These are phyloP conservation scores for Cardiocondyla obscurior DNA, from an alignment of 1,140 invertebrate genomes.

Conservation along the genomic window DNA sequence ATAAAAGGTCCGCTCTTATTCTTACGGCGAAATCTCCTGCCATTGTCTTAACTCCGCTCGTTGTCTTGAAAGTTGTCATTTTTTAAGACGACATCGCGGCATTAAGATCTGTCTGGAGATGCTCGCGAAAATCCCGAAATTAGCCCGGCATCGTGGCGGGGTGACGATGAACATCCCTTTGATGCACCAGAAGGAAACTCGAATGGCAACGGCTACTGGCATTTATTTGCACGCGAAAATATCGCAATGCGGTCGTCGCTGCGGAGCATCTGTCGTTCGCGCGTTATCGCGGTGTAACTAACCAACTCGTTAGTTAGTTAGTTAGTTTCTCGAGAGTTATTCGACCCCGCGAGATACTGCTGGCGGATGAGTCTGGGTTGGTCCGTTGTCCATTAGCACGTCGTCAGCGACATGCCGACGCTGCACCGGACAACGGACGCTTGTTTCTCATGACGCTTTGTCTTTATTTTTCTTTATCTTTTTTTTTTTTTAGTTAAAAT, in stretches of 20 bases:
- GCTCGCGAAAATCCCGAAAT: slow-evolving; percentile 4
- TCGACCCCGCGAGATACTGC: slow-evolving; percentile 26
- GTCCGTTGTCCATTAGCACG: slow-evolving; percentile 33
- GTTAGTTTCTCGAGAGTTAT: slow-evolving; percentile 52
- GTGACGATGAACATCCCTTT: slow-evolving; percentile 20
- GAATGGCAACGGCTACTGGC: background rate
- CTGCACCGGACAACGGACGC: background rate
- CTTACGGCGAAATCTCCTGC: background rate
- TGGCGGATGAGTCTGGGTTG: background rate
- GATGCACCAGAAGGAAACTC: slow-evolving; percentile 30
- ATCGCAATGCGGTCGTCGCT: background rate
- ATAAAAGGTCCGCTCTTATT: background rate
- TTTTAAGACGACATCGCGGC: background rate
- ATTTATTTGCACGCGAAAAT: slow-evolving; percentile 33
- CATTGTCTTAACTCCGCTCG: background rate
- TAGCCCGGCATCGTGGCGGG: slow-evolving; percentile 2
- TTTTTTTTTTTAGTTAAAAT: background rate
- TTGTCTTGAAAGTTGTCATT: background rate
- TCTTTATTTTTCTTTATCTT: background rate
- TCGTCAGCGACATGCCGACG: background rate
- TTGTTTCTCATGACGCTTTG: background rate
- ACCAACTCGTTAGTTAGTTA: slow-evolving; percentile 61
- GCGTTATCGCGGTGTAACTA: slow-evolving; percentile 59
- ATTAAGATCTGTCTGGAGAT: background rate
- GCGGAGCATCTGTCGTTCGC: slow-evolving; percentile 28